These are phyloP conservation scores for Cnemophilus loriae DNA, from an alignment of 2,113 vertebrate species.

Conservation along the genomic window DNA sequence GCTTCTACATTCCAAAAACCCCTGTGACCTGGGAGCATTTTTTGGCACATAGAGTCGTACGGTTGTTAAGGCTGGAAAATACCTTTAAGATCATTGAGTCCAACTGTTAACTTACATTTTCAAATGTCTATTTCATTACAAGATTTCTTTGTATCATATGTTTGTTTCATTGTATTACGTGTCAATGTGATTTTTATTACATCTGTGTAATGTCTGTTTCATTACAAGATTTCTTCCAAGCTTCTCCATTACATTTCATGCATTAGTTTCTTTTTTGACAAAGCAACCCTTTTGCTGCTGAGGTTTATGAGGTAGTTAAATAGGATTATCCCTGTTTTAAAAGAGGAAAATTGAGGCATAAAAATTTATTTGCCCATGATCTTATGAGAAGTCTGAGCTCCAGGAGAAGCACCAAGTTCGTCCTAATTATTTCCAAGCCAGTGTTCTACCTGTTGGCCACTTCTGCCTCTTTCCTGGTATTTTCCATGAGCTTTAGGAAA, in stretches of 20 bases:
- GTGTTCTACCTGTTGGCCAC: neutral
- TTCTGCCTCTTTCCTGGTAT: neutral
- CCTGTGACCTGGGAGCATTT: neutral
- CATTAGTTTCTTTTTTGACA: neutral
- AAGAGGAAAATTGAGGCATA: neutral
- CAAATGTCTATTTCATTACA: neutral
- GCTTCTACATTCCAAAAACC: neutral
- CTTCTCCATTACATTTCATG: neutral
- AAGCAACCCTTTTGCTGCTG: neutral
- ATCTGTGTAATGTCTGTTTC: neutral
- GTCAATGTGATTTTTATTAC: neutral
- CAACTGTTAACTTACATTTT: neutral
- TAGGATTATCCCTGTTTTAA: neutral
- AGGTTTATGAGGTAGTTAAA: neutral
- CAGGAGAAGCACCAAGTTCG: neutral
- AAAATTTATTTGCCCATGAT: neutral
- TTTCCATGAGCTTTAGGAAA: neutral
- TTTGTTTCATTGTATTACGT: neutral
- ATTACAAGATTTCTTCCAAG: neutral
- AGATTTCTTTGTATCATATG: neutral
- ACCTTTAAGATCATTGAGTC: neutral
- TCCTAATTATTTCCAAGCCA: neutral
- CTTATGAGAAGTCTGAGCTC: neutral
- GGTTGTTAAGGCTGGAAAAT: neutral
- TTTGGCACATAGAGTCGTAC: neutral